A percentile compares a stretch with the other conserved stretches of the same genome.
Conservation (phyloP, 1,140 invertebrate species). For the Bombus affinis region DNA sequence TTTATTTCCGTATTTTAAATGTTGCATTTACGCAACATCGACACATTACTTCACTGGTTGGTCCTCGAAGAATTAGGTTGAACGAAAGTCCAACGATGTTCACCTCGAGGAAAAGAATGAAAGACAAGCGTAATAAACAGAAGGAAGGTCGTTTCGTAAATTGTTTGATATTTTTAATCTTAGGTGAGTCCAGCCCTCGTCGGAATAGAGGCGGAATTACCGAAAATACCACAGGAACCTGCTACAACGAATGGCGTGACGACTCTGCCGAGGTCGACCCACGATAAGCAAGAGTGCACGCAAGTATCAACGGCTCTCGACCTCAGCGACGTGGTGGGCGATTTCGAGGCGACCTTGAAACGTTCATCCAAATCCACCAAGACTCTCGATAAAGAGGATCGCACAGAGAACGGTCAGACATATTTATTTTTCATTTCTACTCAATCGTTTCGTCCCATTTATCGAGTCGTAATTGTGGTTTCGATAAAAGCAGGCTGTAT, state of each 20-base stretch:
- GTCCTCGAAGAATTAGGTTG: no score
- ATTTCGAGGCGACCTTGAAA: slow-evolving; percentile 88
- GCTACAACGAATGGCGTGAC: slow-evolving; percentile 61
- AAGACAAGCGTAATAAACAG: background rate
- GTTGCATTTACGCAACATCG: no score
- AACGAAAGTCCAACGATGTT: background rate
- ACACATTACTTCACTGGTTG: background rate
- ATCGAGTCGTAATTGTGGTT: background rate
- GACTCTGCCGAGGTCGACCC: slow-evolving; percentile 61
- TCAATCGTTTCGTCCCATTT: background rate
- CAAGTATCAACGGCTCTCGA: slow-evolving; percentile 70
- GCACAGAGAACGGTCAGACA: slow-evolving; percentile 63
- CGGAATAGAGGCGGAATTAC: slow-evolving; percentile 69
- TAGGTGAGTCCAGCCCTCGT: slow-evolving; percentile 73
- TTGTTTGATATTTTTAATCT: slow-evolving; percentile 44
- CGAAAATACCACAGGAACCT: slow-evolving; percentile 74
- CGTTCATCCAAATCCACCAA: slow-evolving; percentile 78
- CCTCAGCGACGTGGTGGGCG: slow-evolving; percentile 87
- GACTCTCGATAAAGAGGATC: slow-evolving; percentile 48
- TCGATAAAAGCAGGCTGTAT: background rate
- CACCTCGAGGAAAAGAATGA: background rate
- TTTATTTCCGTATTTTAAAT: no score
- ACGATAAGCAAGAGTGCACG: slow-evolving; percentile 38
- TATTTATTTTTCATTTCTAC: background rate
- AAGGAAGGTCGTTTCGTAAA: slow-evolving; percentile 25